Conservation (phyloP, 2,113 vertebrate genomes). For the Pantherophis guttatus region DNA sequence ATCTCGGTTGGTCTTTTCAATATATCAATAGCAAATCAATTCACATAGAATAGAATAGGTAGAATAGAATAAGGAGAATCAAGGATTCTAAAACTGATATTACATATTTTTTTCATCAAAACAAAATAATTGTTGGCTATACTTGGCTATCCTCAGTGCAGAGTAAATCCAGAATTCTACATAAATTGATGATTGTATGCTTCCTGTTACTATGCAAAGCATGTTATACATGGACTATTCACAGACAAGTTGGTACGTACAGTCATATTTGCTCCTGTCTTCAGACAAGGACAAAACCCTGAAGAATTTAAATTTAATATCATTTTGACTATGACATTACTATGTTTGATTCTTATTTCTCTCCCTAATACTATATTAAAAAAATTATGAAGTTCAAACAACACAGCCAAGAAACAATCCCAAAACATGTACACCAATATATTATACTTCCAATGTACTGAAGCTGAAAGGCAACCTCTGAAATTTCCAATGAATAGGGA, state of each 20-base stretch:
- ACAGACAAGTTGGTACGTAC: background rate
- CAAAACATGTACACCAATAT: background rate
- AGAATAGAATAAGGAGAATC: background rate
- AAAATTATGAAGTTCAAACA: background rate
- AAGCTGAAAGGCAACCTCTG: background rate
- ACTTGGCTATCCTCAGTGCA: background rate
- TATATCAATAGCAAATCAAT: background rate
- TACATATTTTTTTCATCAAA: background rate
- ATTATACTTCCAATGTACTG: background rate
- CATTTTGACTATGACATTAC: background rate
- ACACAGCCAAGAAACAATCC: background rate
- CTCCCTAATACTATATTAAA: background rate
- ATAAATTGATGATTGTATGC: background rate
- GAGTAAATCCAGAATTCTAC: background rate
- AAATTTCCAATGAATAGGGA: background rate
- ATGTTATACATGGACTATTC: background rate
- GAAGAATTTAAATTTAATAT: background rate
- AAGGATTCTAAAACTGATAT: background rate
- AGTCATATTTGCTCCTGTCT: background rate
- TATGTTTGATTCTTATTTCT: background rate
- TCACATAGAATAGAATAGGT: background rate
- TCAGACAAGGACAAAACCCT: background rate
- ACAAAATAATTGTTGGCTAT: background rate
- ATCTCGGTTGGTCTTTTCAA: background rate
- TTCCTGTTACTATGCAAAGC: background rate